A percentile compares a stretch with the other conserved stretches of the same genome.
These are phyloP conservation scores for Peromyscus eremicus DNA, from an alignment of 2,797 vertebrate genomes.

Conservation along the genomic window DNA sequence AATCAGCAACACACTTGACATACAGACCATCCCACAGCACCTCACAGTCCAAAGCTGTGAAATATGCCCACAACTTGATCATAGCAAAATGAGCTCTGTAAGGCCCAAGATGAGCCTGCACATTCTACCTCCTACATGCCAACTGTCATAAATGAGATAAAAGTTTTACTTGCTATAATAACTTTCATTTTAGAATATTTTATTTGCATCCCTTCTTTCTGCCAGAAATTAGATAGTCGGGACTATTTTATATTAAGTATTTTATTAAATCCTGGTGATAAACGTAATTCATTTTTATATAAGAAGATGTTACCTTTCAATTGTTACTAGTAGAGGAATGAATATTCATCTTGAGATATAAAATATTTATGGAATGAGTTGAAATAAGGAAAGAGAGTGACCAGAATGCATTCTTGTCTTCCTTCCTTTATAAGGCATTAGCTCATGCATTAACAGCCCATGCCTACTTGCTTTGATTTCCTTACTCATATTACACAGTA, in stretches of 20 bases:
- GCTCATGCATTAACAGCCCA: not conserved
- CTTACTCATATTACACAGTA: not conserved
- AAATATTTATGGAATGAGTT: slow-evolving; percentile 51
- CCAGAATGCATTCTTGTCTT: not conserved
- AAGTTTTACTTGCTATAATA: not conserved
- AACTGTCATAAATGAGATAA: not conserved
- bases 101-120: not conserved
- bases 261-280: not conserved
- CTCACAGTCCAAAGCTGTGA: not conserved
- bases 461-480: not conserved
- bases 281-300: slow-evolving; percentile 50
- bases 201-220: not conserved
- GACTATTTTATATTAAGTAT: not conserved
- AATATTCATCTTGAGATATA: slow-evolving; percentile 45
- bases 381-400: slow-evolving; percentile 19
- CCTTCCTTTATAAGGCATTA: not conserved
- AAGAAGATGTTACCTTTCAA: slow-evolving; percentile 31
- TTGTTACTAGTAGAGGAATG: not conserved
- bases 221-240: not conserved
- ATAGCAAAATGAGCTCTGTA: not conserved
- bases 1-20: too few relatives aligned
- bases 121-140: not conserved
- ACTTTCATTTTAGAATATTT: slow-evolving; percentile 43
- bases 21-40: too few relatives aligned
- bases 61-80: not conserved